Evolutionary conservation across 2,888 invertebrate species (phyloP), one percentile per base, ranked within the genome.

Genomic region (Mesopsocus fuscifrons): DNA sequence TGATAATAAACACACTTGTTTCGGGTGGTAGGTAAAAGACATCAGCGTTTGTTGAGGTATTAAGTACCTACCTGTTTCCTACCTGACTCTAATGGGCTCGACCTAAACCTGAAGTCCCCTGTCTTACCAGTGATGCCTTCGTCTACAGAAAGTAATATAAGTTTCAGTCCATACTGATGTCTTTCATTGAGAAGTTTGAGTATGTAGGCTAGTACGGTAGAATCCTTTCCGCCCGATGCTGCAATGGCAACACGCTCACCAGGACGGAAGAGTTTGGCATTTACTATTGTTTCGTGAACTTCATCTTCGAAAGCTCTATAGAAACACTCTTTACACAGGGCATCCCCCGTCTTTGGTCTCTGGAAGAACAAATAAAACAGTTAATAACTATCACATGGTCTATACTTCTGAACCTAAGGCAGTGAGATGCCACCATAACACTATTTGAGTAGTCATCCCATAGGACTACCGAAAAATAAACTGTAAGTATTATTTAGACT

Each of bases 161-260:
- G 65, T 44, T 94, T 74, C 11, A 99, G 63, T 1, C 85, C 88
- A 64, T 98, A 99, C 49, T 84, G 65, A 59, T 95, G 77, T 40
- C 81, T 72, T 52, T 88, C 75, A 59, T 99, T 98, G 9, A 99
- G 66, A 2, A 81, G 65, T 63, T 95, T 94, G 53, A 98, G 61
- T 20, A 92, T 75, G 58, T 94, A 83, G 0, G 97, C 97, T 44
- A 99, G 66, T 13, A 98, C 98, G 2, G 98, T 99, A 0, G 97
- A 98, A 61, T 99, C 98, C 66, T 88, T 88, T 21, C 89, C 89
- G 22, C 89, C 89, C 30, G 87, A 88, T 1, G 94, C 95, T 21
- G 87, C 95, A 20, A 95, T 75, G 2, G 94, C 95, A 20, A 95
- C 88, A 32, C 77, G 80, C 54, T 85, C 77, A 1, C 87, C 89